Base-by-base conservation (phyloP, 1,140 invertebrate species). In the Drosophila mojavensis region DNA sequence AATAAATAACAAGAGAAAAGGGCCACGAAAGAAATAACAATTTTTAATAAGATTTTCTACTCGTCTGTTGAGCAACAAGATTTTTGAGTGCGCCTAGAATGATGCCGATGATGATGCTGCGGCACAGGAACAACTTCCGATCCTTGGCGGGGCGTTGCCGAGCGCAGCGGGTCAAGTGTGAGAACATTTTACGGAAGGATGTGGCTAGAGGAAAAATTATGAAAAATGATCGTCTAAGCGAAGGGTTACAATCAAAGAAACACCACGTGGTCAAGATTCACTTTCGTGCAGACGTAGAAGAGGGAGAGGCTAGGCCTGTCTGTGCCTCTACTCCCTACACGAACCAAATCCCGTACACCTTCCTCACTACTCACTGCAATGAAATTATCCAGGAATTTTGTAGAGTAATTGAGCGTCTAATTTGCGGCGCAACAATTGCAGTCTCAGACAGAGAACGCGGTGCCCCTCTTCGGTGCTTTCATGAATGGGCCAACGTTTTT, bases 131-230 rank as follows among this genome's bases (percentile, higher is more conserved):
- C 72, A 55, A 75, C 84, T 89, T 89, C 84, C 84, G 84, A 89
- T 80, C 65, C 26, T 75, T 79, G 59, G 75, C 64, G 48, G 70
- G 70, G 81, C 81, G 74, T 70, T 59, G 50, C 66, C 82, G 20
- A 41, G n/a, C 53, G 47, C 82, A 83, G 83, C 77, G 60, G 71
- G 63, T 59, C 70, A 90, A 88, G 86, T 90, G 86, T 90, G 86
- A 90, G 86, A 90, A 90, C 88, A 90, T 91, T 90, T 90, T 91
- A 76, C 86, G 84, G 84, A 89, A 89, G 84, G 84, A 89, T 89
- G 75, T 81, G 80, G 67, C 74, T 43, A 47, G 47, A 53, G 53
- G 15, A 71, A n/a, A 61, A 67, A 68, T 76, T 66, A 84, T 89
- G 77, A 89, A 89, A 75, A 89, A 89, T 88, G 80, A 89, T 67